Evolutionary conservation across 2,113 vertebrate species (phyloP).

Genomic region (Entomyzon cyanotis): DNA sequence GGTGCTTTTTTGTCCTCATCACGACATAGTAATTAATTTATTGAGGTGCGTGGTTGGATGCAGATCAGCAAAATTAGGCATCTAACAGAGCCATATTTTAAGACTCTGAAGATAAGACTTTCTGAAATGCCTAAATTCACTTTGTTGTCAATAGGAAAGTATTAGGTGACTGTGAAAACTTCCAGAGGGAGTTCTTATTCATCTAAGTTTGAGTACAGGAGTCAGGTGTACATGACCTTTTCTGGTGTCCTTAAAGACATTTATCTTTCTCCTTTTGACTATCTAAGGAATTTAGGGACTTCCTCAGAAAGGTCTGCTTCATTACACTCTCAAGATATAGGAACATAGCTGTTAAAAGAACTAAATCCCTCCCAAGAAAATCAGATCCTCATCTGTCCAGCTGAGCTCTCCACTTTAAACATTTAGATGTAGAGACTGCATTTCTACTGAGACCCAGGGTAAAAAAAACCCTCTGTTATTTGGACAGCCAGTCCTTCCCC

Average conservation of each 20-base stretch:
- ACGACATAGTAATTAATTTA: neutral
- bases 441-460: neutral
- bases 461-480: neutral
- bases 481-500: neutral
- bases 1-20: neutral
- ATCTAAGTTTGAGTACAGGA: neutral
- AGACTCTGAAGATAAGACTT: neutral
- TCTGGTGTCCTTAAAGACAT: neutral
- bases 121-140: neutral
- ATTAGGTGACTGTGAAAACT: neutral
- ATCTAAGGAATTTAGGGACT: neutral
- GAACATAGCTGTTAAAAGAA: neutral
- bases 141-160: neutral
- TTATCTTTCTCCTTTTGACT: neutral
- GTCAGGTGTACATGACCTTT: neutral
- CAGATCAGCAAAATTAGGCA: neutral
- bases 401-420: neutral
- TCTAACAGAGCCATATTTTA: neutral
- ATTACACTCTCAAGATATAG: neutral
- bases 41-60: neutral
- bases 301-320: neutral
- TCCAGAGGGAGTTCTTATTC: neutral
- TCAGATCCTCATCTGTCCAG: neutral
- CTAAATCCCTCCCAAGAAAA: neutral
- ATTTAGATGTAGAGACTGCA: neutral